phyloP scores from a whole-genome alignment of 1,140 invertebrate species.

The Notospermus geniculatus region DNA sequence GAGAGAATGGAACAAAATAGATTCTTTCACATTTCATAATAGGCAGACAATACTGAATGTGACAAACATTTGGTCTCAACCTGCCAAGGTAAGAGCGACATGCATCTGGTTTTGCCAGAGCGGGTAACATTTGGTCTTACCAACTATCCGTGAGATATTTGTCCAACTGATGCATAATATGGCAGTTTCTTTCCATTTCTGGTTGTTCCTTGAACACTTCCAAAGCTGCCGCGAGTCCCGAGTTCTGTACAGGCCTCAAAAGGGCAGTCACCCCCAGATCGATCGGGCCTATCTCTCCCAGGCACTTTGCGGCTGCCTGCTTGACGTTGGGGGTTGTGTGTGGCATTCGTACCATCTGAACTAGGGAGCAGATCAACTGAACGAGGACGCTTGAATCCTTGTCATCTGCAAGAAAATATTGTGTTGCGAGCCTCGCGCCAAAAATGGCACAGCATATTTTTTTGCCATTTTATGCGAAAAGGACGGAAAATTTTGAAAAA shows the following conservation, averaged over 20 bases:
- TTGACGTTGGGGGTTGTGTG: no score
- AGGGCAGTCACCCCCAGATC: constrained; percentile 70
- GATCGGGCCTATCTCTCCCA: constrained; percentile 75
- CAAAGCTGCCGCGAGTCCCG: constrained; percentile 24
- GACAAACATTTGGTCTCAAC: no score
- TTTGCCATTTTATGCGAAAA: no score
- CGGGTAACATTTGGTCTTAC: constrained; percentile 28
- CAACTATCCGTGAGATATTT: constrained; percentile 32
- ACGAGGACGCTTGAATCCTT: constrained; percentile 17
- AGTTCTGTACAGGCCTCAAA: constrained; percentile 34
- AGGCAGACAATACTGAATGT: no score
- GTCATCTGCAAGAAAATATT: constrained; percentile 14
- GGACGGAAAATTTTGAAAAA: no score
- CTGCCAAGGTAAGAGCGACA: no score
- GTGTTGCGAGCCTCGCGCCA: no score
- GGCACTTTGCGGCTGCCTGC: constrained; percentile 69
- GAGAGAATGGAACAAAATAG: no score
- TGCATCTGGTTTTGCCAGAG: no score
- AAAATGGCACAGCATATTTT: no score
- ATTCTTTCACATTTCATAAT: no score
- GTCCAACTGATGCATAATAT: constrained; percentile 33
- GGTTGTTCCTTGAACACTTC: constrained; percentile 15
- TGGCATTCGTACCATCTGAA: constrained; percentile 51
- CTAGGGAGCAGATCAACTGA: constrained; percentile 61
- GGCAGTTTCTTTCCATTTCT: constrained; percentile 30